Base-by-base conservation (phyloP, 1,140 invertebrate species). In the Sminthurides bifidus region DNA sequence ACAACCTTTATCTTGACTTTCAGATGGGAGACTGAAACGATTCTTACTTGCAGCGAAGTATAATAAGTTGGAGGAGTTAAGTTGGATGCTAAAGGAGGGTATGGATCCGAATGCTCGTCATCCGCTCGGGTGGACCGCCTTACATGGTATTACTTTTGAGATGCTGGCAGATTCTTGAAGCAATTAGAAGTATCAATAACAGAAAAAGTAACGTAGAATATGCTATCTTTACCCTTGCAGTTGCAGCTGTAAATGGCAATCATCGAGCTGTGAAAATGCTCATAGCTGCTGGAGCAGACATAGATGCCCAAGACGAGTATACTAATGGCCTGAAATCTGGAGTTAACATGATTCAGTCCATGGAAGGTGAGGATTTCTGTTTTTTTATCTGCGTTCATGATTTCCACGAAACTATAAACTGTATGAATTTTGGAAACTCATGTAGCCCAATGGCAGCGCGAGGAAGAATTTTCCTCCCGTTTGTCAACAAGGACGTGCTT, bases 121-220 rank as follows among this genome's bases (percentile, higher is more conserved):
- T 71, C 56, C 72, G 17, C 72, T 90, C 29, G 89, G 90, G 33
- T 92, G 89, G 88, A 91, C 86, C 43, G 77, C 86, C 14, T 72
- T 93, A 30, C 87, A 91, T 72, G 77, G 50, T 37, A 41, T n/a
- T n/a, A n/a, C n/a, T n/a, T 8, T 53, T 31, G 6, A 10, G 15
- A 23, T 23, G 4, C 23, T 48, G 8, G 5, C 23, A 23, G 29
- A 12, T 8, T 8, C 12, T 10, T 26, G 19, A 8, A 48, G 29
- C 10, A 48, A 26, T 26, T 26, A 8, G 14, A 8, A 26, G 10
- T 26, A 10, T 12, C 8, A 26, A 21, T 48, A 26, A 26, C 14
- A 50, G 14, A 33, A 31, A 14, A 17, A 52, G 24, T 52, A 38
- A 10, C 26, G 49, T 35, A 33, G 15, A 8, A 3, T 35, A 33